Base-by-base conservation (phyloP, 1,140 invertebrate genomes). In the Acromyrmex echinatior region DNA sequence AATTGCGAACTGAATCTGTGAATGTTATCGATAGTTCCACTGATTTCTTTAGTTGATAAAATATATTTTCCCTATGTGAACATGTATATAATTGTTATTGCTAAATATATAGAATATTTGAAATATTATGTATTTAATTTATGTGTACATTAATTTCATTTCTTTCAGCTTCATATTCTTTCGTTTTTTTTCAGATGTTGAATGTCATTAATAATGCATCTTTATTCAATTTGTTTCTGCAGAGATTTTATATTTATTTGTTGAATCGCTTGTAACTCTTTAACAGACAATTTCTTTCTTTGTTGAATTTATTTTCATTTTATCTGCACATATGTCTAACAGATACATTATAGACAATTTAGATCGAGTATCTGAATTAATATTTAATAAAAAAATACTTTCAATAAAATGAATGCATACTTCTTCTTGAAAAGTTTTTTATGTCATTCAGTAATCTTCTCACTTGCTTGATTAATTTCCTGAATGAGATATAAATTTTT, bases 141-240 rank as follows among this genome's bases (percentile, higher is more conserved):
- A 70, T 49, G 12, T 10, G 2, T 6, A 0, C 31, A 45, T 60
- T 28, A 12, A 58, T 25, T 78, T 51, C 14, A 4, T 12, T 28
- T 71, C 21, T 70, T 78, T 66, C 10, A 70, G 25, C 66, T 80
- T 86, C 0, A n/a, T 56, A 16, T 88, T 18, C 35, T 85, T 86
- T 39, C 31, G 35, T 49, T 63, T 74, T 77, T 80, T 79, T 58
- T 74, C 28, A 86, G 10, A 3, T 28, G 16, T 80, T 73, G 10
- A 85, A 88, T 31, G 68, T 77, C 70, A 5, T 87, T 87, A 0
- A 66, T 82, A 28, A 45, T 16, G 31, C 21, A 53, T 73, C 62
- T 90, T 35, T 87, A 71, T 10, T 87, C 21, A 5, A 35, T 73
- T 70, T 45, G 45, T 82, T 84, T 66, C 18, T 56, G 49, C 62